Base-by-base conservation (phyloP, 2,888 invertebrate genomes). In the Chloromyia formosa region DNA sequence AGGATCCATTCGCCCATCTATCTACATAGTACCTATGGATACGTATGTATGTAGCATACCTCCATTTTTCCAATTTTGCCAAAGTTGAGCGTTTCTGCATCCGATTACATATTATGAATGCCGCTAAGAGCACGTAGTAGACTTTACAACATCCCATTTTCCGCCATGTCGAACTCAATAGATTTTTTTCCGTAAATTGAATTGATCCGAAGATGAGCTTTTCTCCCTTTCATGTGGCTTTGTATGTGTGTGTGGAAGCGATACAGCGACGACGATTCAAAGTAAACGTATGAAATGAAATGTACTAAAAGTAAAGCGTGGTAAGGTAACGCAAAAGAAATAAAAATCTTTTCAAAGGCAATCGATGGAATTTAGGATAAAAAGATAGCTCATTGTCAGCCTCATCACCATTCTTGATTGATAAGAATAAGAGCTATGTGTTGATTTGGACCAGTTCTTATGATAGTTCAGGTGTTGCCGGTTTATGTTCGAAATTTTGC, bases 121-220 rank as follows among this genome's bases (percentile, higher is more conserved):
- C 61, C 42, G 45, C 27, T 61, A 14, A 18, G 40, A 61, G 45
- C 45, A 73, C 73, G 73, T 73, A 45, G 27, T 73, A 45, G 49
- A 73, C 73, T 73, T 40, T 58, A 54, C 49, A 60, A 61, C 61
- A 61, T 73, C 61, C 35, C 56, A 58, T 73, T 73, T 73, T 73
- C 58, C 73, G 73, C 73, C 27, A 56, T 58, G 61, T 45, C 61
- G 61, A 73, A 42, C 49, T 40, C 73, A 61, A 60, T 45, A 61
- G 61, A 14, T 23, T 23, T 40, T 58, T 73, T 60, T 49, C 35
- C 10, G 23, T 27, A 73, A 73, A 73, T 73, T 73, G 73, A 73
- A 73, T 73, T 73, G 73, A 73, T 73, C 73, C 42, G 58, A 71
- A 40, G 49, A 73, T 73, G 73, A 60, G 49, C 49, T 73, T 49